Conservation (phyloP, 2,797 vertebrate species). For the Fistularia commersonii region DNA sequence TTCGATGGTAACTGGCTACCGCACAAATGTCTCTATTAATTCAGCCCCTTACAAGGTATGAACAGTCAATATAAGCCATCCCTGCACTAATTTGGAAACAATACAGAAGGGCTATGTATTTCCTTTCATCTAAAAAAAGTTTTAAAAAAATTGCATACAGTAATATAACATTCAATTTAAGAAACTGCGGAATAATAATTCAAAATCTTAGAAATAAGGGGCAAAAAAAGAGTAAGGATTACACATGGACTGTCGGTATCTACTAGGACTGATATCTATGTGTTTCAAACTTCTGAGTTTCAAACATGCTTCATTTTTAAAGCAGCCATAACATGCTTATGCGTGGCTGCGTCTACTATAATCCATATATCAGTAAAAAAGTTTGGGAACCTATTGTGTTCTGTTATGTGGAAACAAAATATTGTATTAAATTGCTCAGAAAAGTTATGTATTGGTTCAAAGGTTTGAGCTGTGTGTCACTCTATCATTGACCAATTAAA, state of each 20-base stretch:
- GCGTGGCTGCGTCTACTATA: conserved; percentile 20
- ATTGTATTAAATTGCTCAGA: conserved; percentile 26
- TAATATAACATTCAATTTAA: no score
- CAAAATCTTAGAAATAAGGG: neutral
- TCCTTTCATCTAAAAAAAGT: no score
- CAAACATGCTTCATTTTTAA: neutral
- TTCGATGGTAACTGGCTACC: no score
- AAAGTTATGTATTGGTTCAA: conserved; percentile 31
- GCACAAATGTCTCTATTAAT: no score
- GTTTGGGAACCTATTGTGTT: conserved; percentile 27
- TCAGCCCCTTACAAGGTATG: no score
- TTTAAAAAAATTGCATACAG: no score
- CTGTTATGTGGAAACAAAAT: conserved; percentile 33
- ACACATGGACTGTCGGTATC: no score
- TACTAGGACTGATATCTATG: neutral
- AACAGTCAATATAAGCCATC: no score
- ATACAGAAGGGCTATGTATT: no score
- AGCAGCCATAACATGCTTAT: conserved; percentile 2
- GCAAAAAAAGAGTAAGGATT: neutral
- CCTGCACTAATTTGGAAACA: no score
- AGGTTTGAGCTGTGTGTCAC: conserved; percentile 22
- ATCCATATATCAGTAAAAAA: conserved; percentile 24
- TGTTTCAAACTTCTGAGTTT: neutral
- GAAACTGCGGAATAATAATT: no score
- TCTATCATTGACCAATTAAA: conserved; percentile 39